Conservation (phyloP, 2,888 invertebrate species). For the Tridacna gigas region DNA sequence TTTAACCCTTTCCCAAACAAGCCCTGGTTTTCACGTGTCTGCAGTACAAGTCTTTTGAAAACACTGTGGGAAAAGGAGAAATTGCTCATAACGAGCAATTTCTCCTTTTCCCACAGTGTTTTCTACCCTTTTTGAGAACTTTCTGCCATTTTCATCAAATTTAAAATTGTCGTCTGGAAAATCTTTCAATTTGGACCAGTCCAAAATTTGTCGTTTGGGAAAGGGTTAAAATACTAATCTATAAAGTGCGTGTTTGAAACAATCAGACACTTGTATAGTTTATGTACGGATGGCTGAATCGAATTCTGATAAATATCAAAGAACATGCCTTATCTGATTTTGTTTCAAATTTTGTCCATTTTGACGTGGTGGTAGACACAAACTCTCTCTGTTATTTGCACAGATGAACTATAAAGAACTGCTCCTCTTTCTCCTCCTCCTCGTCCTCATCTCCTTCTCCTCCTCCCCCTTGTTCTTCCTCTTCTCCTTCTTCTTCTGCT, state of each 20-base stretch:
- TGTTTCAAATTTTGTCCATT: not conserved
- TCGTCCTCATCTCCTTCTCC: too few relatives aligned
- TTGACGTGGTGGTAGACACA: too few relatives aligned
- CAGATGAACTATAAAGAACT: too few relatives aligned
- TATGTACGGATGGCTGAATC: not conserved
- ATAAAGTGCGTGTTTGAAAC: conserved; percentile 9
- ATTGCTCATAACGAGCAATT: not conserved
- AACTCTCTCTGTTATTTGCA: too few relatives aligned
- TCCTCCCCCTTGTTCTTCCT: too few relatives aligned
- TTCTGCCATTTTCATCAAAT: too few relatives aligned
- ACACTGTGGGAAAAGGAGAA: not conserved
- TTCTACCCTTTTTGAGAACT: not conserved
- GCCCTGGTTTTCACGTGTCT: too few relatives aligned
- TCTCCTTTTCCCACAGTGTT: not conserved
- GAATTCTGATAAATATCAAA: conserved; percentile 4
- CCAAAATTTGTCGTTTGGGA: not conserved
- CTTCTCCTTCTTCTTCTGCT: too few relatives aligned
- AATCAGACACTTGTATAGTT: conserved; percentile 8
- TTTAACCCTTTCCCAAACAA: too few relatives aligned
- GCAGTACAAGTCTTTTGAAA: too few relatives aligned
- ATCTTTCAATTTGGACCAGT: not conserved
- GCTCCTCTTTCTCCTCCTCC: too few relatives aligned
- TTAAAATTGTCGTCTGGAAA: not conserved
- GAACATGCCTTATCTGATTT: not conserved
- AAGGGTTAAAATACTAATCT: conserved; percentile 7